Conservation (phyloP, 2,113 vertebrate species). For the Thunnus maccoyii region DNA sequence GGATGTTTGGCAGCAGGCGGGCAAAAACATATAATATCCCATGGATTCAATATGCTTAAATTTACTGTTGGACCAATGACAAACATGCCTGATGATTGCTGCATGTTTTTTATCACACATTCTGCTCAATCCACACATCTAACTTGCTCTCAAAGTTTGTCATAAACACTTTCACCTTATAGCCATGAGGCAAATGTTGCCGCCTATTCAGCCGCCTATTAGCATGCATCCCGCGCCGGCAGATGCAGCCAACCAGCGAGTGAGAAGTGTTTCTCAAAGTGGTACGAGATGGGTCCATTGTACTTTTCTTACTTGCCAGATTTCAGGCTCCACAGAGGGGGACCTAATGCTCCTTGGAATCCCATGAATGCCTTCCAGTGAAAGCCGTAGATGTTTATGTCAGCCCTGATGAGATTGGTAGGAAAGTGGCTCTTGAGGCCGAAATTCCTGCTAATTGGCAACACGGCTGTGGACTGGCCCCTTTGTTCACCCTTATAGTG, state of each 20-base stretch:
- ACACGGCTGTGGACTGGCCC: constrained; percentile 67
- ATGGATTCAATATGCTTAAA: constrained; percentile 31
- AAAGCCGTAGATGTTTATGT: constrained; percentile 73
- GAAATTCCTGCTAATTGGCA: constrained; percentile 84
- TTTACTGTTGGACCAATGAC: constrained; percentile 26
- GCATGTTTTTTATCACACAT: not conserved
- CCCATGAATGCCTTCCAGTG: constrained; percentile 75
- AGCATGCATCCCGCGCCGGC: constrained; percentile 11
- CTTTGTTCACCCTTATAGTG: constrained; percentile 77
- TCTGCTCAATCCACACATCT: not conserved
- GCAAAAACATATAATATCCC: constrained; percentile 34
- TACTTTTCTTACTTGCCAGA: constrained; percentile 41
- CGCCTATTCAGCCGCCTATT: not conserved
- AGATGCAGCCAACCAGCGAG: constrained; percentile 10
- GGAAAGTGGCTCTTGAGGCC: constrained; percentile 78
- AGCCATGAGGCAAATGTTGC: not conserved
- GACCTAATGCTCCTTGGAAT: constrained; percentile 81
- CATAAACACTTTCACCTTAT: not conserved
- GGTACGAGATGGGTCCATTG: constrained; percentile 56
- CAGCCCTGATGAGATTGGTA: constrained; percentile 71
- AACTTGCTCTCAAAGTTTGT: not conserved
- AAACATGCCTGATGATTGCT: not conserved
- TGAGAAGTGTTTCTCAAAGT: constrained; percentile 40
- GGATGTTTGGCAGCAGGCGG: constrained; percentile 46
- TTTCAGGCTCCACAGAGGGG: constrained; percentile 54